Percentiles rank a stretch among this genome's conserved stretches.
Conservation (phyloP, 2,888 invertebrate species). For the Neoitamus cyanurus region DNA sequence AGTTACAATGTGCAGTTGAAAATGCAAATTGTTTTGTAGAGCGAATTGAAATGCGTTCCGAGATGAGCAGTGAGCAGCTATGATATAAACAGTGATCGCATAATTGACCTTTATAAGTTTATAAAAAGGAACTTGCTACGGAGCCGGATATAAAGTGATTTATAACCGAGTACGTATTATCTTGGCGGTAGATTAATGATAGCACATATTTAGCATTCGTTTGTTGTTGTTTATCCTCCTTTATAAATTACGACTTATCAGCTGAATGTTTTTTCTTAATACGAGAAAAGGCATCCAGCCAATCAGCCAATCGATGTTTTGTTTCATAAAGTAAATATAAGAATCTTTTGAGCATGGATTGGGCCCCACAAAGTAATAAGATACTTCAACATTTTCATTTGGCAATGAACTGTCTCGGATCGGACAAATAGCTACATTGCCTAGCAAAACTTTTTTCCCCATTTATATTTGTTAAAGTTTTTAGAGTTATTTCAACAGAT, state of each 20-base stretch:
- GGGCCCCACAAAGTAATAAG: no score
- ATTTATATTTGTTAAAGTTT: no score
- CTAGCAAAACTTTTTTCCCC: no score
- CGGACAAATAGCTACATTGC: no score
- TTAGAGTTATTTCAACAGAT: neutral
- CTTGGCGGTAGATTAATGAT: neutral
- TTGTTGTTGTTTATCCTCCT: neutral
- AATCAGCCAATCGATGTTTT: no score
- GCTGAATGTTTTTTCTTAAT: neutral
- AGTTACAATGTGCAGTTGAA: neutral
- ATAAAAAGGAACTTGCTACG: neutral
- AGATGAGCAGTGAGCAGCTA: neutral
- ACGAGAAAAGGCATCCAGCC: neutral
- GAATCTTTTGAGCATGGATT: no score
- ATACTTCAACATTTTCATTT: no score
- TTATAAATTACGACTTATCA: neutral
- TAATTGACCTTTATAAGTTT: neutral
- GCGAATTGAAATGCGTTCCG: neutral
- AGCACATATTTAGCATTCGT: neutral
- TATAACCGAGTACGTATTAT: neutral
- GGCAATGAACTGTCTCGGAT: no score
- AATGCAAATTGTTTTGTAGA: neutral
- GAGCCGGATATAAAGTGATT: neutral
- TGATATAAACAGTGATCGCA: neutral
- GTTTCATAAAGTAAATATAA: no score